phyloP scores from a whole-genome alignment of 2,888 invertebrate species.

The Cerceris rybyensis region DNA sequence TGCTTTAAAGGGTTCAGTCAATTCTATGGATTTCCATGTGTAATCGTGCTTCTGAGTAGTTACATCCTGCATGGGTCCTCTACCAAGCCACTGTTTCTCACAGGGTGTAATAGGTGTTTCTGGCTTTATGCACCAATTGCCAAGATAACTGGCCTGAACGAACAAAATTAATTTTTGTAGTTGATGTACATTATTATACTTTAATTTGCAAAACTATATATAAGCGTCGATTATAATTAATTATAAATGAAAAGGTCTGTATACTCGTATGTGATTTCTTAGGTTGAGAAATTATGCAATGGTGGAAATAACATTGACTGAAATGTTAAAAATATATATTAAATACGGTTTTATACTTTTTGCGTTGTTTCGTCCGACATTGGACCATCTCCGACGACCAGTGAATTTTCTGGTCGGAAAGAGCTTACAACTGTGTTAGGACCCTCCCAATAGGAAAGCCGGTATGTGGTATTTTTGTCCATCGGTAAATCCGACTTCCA shows the following conservation, averaged over 20 bases:
- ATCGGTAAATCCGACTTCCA: slow-evolving; percentile 81
- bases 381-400: slow-evolving; percentile 81
- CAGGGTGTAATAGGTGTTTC: slow-evolving; percentile 69
- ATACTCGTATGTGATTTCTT: no score
- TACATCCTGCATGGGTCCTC: slow-evolving; percentile 87
- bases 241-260: not conserved
- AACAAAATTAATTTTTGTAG: not conserved
- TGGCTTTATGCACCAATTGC: slow-evolving; percentile 75
- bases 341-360: slow-evolving; percentile 77
- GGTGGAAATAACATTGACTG: no score
- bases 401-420: slow-evolving; percentile 78
- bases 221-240: not conserved
- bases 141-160: slow-evolving; percentile 75
- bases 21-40: slow-evolving; percentile 77
- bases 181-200: not conserved
- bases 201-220: not conserved
- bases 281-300: no score
- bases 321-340: not conserved
- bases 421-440: slow-evolving; percentile 59
- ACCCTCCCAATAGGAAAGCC: slow-evolving; percentile 75
- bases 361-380: slow-evolving; percentile 84
- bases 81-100: slow-evolving; percentile 75
- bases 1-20: slow-evolving; percentile 56
- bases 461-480: slow-evolving; percentile 85
- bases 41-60: slow-evolving; percentile 90